Evolutionary conservation across 2,797 vertebrate genomes (phyloP).

Genomic region (Pangasius sanitwongsei): DNA sequence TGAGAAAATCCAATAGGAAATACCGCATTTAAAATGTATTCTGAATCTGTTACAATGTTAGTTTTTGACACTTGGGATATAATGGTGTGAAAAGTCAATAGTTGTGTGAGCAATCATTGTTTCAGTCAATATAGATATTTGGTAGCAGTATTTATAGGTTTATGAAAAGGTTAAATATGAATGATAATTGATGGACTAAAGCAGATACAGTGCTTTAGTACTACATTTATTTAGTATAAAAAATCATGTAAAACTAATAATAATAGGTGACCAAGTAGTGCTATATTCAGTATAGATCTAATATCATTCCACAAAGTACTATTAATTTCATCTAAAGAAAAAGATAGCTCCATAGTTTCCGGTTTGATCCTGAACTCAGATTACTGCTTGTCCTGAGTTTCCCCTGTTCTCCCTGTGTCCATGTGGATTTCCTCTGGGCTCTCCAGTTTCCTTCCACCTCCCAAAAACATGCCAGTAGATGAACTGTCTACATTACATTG

Average conservation of each 20-base stretch:
- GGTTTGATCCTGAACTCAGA: background rate
- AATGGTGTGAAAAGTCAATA: background rate
- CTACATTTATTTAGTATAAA: background rate
- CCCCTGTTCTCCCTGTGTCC: background rate
- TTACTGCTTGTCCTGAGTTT: background rate
- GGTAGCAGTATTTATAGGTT: background rate
- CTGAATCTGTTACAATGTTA: background rate
- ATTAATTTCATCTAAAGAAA: background rate
- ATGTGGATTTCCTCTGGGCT: background rate
- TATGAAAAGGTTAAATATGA: constrained; percentile 3
- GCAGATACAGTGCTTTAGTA: background rate
- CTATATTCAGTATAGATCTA: background rate
- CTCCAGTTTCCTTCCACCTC: background rate
- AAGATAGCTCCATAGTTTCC: background rate
- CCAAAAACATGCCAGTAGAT: background rate
- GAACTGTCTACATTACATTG: background rate
- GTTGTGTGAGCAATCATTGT: background rate
- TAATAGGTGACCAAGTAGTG: background rate
- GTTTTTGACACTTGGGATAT: background rate
- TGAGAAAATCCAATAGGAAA: background rate
- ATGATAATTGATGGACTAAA: background rate
- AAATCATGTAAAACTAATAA: background rate
- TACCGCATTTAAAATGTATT: background rate
- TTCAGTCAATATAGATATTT: background rate
- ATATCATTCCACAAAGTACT: background rate